Evolutionary conservation across 2,888 invertebrate species (phyloP), one percentile per base, ranked within the genome.

Genomic region (Macrosoma leucophasiata): DNA sequence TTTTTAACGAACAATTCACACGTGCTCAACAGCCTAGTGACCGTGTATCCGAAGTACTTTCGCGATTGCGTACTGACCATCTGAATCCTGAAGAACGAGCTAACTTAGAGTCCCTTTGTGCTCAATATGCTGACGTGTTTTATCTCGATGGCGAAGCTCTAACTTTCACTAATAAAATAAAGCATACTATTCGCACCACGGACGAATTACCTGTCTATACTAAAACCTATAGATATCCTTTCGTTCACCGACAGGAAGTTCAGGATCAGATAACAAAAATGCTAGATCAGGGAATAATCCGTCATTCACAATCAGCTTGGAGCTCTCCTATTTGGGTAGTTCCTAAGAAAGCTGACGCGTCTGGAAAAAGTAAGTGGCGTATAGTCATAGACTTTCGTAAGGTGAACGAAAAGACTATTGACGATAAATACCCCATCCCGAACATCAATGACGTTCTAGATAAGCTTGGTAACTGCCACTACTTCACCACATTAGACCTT

Each of bases 101-200:
- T n/a, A n/a, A n/a, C n/a, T n/a, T n/a, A n/a, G n/a, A n/a, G n/a
- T n/a, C n/a, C 1, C 11, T 31, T 10, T 31, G 30, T 12, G 7
- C 23, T 17, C n/a, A 22, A 17, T 23, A 46, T n/a, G n/a, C n/a
- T n/a, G n/a, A 20, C 20, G 20, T 20, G n/a, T 20, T 20, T 20
- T 20, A 6, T 52, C 33, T 10, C 48, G 51, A 1, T n/a, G n/a
- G n/a, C n/a, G n/a, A n/a, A n/a, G n/a, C n/a, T n/a, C 15, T 37
- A 4, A 25, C 34, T 6, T 34, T 29, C 7, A 34, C 34, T 2
- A 21, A 33, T 6, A 14, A 31, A 3, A 19, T 36, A 3, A 25
- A 34, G 19, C 41, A 41, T 17, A 13, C 10, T 3, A 36, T 38
- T 18, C 24, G 28, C 2, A 38, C 36, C 6, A 24, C 25, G 6